phyloP scores from a whole-genome alignment of 2,888 invertebrate species.

The Parnassius apollo region DNA sequence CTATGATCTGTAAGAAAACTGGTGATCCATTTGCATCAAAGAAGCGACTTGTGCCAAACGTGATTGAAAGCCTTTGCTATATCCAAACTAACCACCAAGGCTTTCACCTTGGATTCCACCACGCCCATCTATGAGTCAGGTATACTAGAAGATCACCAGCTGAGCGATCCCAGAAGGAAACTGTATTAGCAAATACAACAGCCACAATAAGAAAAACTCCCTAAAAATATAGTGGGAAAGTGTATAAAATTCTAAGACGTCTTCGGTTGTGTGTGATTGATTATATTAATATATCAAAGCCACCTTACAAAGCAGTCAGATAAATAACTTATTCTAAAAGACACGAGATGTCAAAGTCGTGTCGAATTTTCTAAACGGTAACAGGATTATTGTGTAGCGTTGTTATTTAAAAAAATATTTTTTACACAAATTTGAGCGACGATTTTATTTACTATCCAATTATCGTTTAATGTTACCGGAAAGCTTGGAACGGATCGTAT shows the following conservation, averaged over 20 bases:
- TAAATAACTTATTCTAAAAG: slow-evolving; percentile 23
- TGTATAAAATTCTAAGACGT: slow-evolving; percentile 10
- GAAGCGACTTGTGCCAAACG: too few species aligned
- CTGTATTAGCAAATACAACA: neutral
- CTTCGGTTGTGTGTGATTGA: slow-evolving; percentile 17
- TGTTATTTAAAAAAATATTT: slow-evolving; percentile 10
- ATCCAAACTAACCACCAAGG: too few species aligned
- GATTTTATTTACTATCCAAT: neutral
- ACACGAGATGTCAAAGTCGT: slow-evolving; percentile 18
- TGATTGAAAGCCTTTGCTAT: too few species aligned
- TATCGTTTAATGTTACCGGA: slow-evolving; percentile 17
- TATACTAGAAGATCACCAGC: too few species aligned
- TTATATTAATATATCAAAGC: slow-evolving; percentile 22
- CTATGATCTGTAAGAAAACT: too few species aligned
- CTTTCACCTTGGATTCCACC: too few species aligned
- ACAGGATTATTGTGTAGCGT: slow-evolving; percentile 23
- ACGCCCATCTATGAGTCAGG: too few species aligned
- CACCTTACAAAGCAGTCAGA: slow-evolving; percentile 18
- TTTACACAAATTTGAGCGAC: neutral
- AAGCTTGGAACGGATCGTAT: slow-evolving; percentile 6
- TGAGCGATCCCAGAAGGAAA: too few species aligned
- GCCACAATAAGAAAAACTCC: slow-evolving; percentile 5
- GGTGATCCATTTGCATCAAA: too few species aligned
- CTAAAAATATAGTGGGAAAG: slow-evolving; percentile 9
- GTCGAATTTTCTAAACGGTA: slow-evolving; percentile 12